Evolutionary conservation across 2,888 invertebrate species (phyloP), one percentile per base, ranked within the genome.

Genomic region (Cyaniris semiargus): DNA sequence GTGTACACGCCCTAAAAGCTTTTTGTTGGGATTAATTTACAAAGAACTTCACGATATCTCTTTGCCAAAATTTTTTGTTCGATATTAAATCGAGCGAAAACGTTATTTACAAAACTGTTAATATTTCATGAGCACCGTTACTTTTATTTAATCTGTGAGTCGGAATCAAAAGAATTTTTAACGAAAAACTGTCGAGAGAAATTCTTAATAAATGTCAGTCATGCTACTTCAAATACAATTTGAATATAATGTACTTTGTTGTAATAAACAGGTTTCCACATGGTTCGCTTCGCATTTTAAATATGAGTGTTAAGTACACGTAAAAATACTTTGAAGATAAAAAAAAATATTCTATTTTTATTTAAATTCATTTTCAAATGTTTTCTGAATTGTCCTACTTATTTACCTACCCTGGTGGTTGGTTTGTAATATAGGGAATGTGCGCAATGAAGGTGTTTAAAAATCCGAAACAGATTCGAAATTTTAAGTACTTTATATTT

Each of bases 91-190:
- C 66, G 66, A 66, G 66, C 66, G 18, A 66, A 66, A 66, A 66
- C 18, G 66, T 66, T 66, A 66, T 66, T 66, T 66, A 66, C 15
- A 7, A 66, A 31, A 31, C 27, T 15, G 27, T 66, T 27, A 66
- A 31, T 66, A 66, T 66, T 66, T 66, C 27, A 66, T 66, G 66
- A 66, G 66, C 27, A 66, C 27, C 18, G 66, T 66, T 66, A 66
- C 27, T 66, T 66, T 66, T 66, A 60, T 60, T 27, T 60, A 15
- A 66, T 66, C 66, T 66, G 15, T 0, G 66, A 66, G 27, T 66
- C 15, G 18, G 2, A 66, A 18, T 66, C 66, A 66, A 66, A 66
- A 31, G 66, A 66, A 66, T 66, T 66, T 66, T 27, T 66, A 66
- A 66, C 27, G 66, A 66, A 27, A 66, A 4, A 21, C 23, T 23